A percentile compares a stretch with the other conserved stretches of the same genome.
Conservation (phyloP, 2,797 vertebrate species). For the Macropodus opercularis region DNA sequence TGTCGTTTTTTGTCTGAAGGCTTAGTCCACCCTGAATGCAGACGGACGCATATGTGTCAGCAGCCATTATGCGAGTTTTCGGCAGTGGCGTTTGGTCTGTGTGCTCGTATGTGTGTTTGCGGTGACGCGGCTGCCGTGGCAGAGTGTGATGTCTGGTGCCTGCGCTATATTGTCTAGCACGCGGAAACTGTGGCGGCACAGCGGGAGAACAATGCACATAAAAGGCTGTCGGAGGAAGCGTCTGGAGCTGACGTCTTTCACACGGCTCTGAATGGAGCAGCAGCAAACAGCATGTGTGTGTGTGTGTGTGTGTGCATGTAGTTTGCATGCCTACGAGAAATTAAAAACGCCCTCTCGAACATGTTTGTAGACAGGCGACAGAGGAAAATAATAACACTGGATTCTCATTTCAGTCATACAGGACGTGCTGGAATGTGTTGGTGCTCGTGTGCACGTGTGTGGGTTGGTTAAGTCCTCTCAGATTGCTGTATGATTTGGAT, state of each 20-base stretch:
- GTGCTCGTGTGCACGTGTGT: slow-evolving; percentile 45
- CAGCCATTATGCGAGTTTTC: slow-evolving; percentile 68
- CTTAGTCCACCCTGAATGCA: slow-evolving; percentile 69
- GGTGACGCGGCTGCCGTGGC: slow-evolving; percentile 59
- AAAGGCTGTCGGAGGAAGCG: slow-evolving; percentile 74
- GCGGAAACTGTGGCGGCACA: slow-evolving; percentile 55
- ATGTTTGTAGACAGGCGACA: slow-evolving; percentile 38
- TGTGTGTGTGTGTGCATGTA: slow-evolving; percentile 14
- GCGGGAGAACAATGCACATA: slow-evolving; percentile 76
- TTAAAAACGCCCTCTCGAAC: slow-evolving; percentile 49
- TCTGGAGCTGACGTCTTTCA: slow-evolving; percentile 73
- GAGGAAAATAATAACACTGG: slow-evolving; percentile 47
- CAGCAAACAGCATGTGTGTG: slow-evolving; percentile 33
- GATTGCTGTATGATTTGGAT: slow-evolving; percentile 59
- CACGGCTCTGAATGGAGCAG: slow-evolving; percentile 65
- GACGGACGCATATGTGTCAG: slow-evolving; percentile 76
- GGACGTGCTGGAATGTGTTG: slow-evolving; percentile 14
- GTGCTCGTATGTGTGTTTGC: slow-evolving; percentile 16
- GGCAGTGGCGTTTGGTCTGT: slow-evolving; percentile 59
- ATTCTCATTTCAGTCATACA: slow-evolving; percentile 38
- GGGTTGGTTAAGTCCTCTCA: slow-evolving; percentile 63
- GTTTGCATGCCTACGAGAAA: slow-evolving; percentile 37
- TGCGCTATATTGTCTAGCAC: slow-evolving; percentile 60
- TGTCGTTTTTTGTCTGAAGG: slow-evolving; percentile 72
- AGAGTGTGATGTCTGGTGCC: slow-evolving; percentile 64